Conservation (phyloP, 2,113 vertebrate genomes). For the Barbus barbus region DNA sequence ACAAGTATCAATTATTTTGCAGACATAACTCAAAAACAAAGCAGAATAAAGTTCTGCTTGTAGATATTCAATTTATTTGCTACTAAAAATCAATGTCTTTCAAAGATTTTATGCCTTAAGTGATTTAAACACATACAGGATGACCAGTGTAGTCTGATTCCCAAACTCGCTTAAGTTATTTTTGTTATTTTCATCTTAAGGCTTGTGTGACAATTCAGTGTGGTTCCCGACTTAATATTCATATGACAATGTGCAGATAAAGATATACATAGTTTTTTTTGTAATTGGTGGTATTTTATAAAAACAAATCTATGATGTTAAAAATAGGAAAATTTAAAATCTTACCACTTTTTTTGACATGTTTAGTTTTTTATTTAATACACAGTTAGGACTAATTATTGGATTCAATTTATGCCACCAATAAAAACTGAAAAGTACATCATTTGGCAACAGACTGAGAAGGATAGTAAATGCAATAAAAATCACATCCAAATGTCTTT, state of each 20-base stretch:
- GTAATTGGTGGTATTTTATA: neutral
- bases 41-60: neutral
- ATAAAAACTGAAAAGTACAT: neutral
- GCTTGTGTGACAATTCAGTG: neutral
- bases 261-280: neutral
- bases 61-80: neutral
- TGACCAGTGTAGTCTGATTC: neutral
- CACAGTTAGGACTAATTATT: neutral
- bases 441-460: neutral
- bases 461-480: neutral
- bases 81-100: neutral
- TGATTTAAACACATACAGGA: neutral
- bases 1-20: neutral
- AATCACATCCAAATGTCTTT: neutral
- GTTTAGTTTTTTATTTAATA: conserved; percentile 11
- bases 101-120: neutral
- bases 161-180: neutral
- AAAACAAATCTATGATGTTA: neutral
- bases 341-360: neutral
- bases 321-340: neutral
- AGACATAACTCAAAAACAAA: neutral
- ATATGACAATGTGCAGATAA: neutral
- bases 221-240: neutral
- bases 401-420: neutral
- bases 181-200: neutral